Base-by-base conservation (phyloP, 2,888 invertebrate genomes). In the Lacanobia oleracea region DNA sequence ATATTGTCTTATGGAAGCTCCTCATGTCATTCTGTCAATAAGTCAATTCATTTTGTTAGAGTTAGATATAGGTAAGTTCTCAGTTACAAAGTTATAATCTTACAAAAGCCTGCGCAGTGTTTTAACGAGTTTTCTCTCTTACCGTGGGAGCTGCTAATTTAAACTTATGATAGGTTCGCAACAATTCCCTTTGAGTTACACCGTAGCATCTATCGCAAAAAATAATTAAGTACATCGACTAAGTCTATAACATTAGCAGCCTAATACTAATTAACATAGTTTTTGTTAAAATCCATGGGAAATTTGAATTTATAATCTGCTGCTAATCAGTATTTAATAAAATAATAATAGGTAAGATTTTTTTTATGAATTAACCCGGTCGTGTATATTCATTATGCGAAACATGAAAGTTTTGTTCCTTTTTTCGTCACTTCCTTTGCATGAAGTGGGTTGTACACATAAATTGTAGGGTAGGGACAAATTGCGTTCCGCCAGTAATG, bases 401-500 rank as follows among this genome's bases (percentile, higher is more conserved):
- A 79, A 77, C 64, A 75, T 63, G 70, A 69, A 81, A 85, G 85
- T 88, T 90, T 88, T 87, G 84, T 87, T 88, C 86, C 84, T 90
- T 92, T 92, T 91, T 90, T 79, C 88, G 90, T 87, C 90, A 89
- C 86, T 90, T 91, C 88, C 90, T 90, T 91, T 90, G 90, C 91
- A 91, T 93, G 92, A 93, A 93, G 90, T 90, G 89, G 92, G 91
- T 89, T 91, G 90, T 90, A 90, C 88, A 91, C 93, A 93, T 94
- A 94, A 94, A 94, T 94, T 94, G 92, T 91, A 89, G 91, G 93
- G 92, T 89, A 85, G 91, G 91, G 91, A 93, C 94, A 93, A 94
- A 94, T 94, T 94, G 92, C 93, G 93, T 92, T 91, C 90, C 91
- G 81, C 83, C 82, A 85, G 92, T 92, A 93, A 93, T 91, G 92